Percentiles rank a stretch among this genome's conserved stretches.
Evolutionary conservation across 2,113 vertebrate genomes (phyloP).

Genomic region (Chlorodrepanis virens): DNA sequence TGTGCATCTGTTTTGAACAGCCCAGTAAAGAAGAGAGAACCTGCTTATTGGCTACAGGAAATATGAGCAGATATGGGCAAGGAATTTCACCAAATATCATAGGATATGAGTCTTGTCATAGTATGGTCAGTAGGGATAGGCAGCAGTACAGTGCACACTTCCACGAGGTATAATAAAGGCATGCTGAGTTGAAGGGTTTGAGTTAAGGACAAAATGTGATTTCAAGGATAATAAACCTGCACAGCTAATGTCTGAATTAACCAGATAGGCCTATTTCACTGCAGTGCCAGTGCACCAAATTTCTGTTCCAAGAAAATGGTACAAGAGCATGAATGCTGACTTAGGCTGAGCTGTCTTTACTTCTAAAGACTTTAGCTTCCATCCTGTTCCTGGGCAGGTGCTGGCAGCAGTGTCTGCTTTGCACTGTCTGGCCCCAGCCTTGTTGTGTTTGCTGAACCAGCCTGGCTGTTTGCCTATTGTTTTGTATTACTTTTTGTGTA

Average conservation of each 20-base stretch:
- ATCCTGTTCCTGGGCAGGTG: not conserved
- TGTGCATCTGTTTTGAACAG: not conserved
- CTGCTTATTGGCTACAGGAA: not conserved
- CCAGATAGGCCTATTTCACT: not conserved
- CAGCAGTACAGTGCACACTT: not conserved
- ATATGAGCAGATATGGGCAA: rapidly evolving
- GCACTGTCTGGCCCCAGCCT: not conserved
- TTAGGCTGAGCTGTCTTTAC: not conserved
- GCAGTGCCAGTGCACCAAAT: not conserved
- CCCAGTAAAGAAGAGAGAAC: not conserved
- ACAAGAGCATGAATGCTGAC: not conserved
- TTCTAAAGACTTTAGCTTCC: not conserved
- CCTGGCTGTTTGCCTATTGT: not conserved
- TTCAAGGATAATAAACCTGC: not conserved
- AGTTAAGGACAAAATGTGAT: not conserved
- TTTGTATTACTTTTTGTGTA: rapidly evolving
- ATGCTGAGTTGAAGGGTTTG: not conserved
- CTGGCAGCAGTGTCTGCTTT: not conserved
- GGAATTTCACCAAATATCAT: not conserved
- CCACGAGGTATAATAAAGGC: not conserved
- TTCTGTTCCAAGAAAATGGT: not conserved
- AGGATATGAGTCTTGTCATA: not conserved
- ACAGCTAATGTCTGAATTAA: not conserved
- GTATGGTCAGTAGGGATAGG: not conserved
- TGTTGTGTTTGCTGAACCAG: not conserved